A percentile compares a stretch with the other conserved stretches of the same genome.
Conservation (phyloP, 2,797 vertebrate genomes). For the Cygnus olor region DNA sequence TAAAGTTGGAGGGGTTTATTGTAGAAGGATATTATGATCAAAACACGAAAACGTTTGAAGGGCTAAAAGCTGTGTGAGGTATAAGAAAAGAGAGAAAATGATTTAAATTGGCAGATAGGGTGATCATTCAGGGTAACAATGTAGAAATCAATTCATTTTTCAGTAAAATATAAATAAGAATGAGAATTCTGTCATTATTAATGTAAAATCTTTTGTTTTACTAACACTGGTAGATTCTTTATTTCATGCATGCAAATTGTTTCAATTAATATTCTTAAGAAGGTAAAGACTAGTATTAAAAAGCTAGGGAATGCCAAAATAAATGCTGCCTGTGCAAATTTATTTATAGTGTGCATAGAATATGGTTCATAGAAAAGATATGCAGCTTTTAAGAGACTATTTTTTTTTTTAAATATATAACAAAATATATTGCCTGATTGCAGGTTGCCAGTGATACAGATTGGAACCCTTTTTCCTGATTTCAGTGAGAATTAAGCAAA, state of each 20-base stretch:
- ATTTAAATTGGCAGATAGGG: not conserved
- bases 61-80: not conserved
- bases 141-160: not conserved
- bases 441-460: not conserved
- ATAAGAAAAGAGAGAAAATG: not conserved
- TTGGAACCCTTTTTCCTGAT: not conserved
- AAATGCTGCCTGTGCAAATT: not conserved
- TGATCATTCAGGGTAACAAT: not conserved
- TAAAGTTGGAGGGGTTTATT: not conserved
- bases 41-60: not conserved
- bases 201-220: not conserved
- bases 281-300: not conserved
- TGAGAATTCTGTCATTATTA: not conserved
- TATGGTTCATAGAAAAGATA: not conserved
- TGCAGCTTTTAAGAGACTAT: not conserved
- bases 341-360: not conserved
- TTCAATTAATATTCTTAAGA: not conserved
- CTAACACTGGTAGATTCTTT: not conserved
- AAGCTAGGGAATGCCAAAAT: not conserved
- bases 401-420: not conserved
- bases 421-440: not conserved
- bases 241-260: not conserved
- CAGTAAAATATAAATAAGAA: not conserved
- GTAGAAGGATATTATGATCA: not conserved
- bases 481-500: not conserved